These are phyloP conservation scores for Oncopodura yosiiana DNA, from an alignment of 1,140 invertebrate genomes.

Conservation along the genomic window DNA sequence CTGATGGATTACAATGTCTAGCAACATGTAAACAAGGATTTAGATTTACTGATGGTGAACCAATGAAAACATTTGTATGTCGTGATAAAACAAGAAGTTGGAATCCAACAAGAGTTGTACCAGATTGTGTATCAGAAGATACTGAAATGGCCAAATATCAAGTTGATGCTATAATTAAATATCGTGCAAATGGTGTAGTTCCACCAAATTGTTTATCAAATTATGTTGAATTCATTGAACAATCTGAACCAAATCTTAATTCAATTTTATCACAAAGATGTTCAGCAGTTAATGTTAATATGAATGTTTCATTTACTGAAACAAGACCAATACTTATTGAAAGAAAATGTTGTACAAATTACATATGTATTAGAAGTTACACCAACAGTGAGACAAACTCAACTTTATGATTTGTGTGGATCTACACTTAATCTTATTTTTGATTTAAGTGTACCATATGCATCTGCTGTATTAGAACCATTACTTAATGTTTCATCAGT, in stretches of 20 bases:
- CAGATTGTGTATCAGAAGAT: constrained; percentile 87
- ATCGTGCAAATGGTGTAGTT: constrained; percentile 79
- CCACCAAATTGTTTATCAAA: constrained; percentile 68
- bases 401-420: constrained; percentile 87
- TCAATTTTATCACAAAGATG: constrained; percentile 76
- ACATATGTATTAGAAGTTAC: constrained; percentile 57
- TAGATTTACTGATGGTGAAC: constrained; percentile 80
- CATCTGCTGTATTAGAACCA: constrained; percentile 80
- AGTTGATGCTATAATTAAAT: constrained; percentile 75
- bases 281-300: constrained; percentile 86
- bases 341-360: constrained; percentile 68
- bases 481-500: constrained; percentile 77
- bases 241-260: constrained; percentile 71
- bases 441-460: constrained; percentile 82
- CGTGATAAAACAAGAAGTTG: constrained; percentile 60
- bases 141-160: constrained; percentile 89
- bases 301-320: constrained; percentile 82
- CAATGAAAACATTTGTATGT: constrained; percentile 74
- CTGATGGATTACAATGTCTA: constrained; percentile 69
- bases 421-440: constrained; percentile 87
- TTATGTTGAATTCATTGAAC: constrained; percentile 71
- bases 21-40: constrained; percentile 84
- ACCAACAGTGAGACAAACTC: constrained; percentile 72
- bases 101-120: constrained; percentile 73
- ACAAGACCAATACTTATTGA: constrained; percentile 63